Evolutionary conservation across 2,797 vertebrate species (phyloP).

Genomic region (Orestias chungarensis): DNA sequence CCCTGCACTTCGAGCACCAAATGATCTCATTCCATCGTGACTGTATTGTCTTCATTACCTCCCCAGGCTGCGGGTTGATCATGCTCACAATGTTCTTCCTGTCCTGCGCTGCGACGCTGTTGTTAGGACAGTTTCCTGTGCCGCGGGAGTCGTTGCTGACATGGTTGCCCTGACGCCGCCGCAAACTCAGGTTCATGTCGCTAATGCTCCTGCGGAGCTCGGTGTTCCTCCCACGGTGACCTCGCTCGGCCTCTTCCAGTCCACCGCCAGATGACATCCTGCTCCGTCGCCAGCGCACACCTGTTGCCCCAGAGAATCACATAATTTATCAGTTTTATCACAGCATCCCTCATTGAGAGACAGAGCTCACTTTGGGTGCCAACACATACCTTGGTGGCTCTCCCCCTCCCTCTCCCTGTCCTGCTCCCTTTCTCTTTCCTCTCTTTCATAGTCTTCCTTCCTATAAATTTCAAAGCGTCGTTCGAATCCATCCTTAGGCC

Average conservation of each 20-base stretch:
- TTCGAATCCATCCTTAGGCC: conserved; percentile 88
- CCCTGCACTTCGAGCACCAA: not conserved
- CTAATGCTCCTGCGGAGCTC: conserved; percentile 91
- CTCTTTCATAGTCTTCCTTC: conserved; percentile 83
- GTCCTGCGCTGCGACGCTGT: conserved; percentile 70
- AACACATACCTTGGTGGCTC: conserved; percentile 76
- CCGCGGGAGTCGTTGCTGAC: conserved; percentile 62
- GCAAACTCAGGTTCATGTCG: conserved; percentile 90
- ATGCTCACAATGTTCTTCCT: conserved; percentile 89
- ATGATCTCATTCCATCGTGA: not conserved
- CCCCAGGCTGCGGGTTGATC: conserved; percentile 78
- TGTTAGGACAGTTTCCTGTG: conserved; percentile 56
- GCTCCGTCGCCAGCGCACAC: conserved; percentile 79
- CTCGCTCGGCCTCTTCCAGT: conserved; percentile 78
- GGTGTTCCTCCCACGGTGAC: conserved; percentile 85
- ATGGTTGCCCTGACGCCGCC: conserved; percentile 84
- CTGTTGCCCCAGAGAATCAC: conserved; percentile 46
- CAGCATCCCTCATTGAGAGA: not conserved
- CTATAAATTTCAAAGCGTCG: conserved; percentile 90
- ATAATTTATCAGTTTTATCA: conserved; percentile 10
- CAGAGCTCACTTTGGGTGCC: not conserved
- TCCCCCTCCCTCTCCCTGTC: conserved; percentile 84
- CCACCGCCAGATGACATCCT: conserved; percentile 87
- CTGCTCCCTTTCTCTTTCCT: conserved; percentile 80
- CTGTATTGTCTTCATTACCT: conserved; percentile 66